These are phyloP conservation scores for Alethe diademata DNA, from an alignment of 2,113 vertebrate species.

Conservation along the genomic window DNA sequence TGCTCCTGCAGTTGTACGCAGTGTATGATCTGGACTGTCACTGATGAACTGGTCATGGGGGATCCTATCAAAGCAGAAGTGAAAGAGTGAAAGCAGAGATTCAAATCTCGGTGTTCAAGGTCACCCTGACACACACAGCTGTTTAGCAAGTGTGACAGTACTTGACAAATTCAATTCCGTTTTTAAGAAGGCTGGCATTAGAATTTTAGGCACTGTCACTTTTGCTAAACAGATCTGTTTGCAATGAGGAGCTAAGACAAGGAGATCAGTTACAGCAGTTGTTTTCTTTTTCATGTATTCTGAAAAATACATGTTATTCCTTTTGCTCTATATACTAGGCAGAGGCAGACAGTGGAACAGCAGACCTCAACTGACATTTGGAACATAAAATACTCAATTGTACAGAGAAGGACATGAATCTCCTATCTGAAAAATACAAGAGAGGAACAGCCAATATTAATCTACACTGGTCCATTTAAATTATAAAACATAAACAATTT, in stretches of 20 bases:
- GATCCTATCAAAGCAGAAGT: neutral
- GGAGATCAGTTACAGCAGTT: conserved; percentile 1
- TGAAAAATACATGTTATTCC: neutral
- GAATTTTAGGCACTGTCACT: conserved; percentile 39
- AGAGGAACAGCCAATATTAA: neutral
- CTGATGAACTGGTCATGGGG: neutral
- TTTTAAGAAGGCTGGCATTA: conserved; percentile 27
- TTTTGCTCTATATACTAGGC: neutral
- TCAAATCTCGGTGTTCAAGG: conserved; percentile 38
- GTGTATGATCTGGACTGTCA: neutral
- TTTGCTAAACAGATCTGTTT: conserved; percentile 21
- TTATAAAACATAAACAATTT: neutral
- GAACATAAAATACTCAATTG: neutral
- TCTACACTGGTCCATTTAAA: neutral
- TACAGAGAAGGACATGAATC: neutral
- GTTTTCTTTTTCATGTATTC: neutral
- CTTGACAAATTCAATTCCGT: conserved; percentile 26
- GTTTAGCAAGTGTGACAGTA: conserved; percentile 30
- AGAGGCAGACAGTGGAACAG: conserved; percentile 5
- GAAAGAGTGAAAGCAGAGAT: neutral
- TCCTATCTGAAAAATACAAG: neutral
- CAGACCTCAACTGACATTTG: conserved; percentile 12
- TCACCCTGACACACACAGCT: conserved; percentile 29
- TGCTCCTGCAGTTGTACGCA: neutral
- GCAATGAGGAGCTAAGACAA: conserved; percentile 9